These are phyloP conservation scores for Ailuropoda melanoleuca DNA, from an alignment of 2,113 vertebrate species.

Conservation along the genomic window DNA sequence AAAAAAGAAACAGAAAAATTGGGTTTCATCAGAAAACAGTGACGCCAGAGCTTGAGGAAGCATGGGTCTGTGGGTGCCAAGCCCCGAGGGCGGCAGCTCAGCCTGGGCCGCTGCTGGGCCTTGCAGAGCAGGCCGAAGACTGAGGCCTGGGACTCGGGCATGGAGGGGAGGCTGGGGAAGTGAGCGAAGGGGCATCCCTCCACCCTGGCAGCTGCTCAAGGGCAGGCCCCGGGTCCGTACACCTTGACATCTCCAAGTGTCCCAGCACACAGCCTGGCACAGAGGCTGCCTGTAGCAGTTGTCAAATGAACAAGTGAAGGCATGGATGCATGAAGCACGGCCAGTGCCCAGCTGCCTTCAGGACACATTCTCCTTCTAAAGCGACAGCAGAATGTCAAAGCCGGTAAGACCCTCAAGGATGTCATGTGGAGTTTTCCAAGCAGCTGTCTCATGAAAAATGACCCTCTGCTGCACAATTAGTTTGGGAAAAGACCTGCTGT, in stretches of 20 bases:
- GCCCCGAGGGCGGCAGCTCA: not conserved
- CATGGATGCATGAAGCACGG: not conserved
- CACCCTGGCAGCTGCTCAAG: not conserved
- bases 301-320: not conserved
- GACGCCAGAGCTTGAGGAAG: not conserved
- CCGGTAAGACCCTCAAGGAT: not conserved
- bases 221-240: not conserved
- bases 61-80: not conserved
- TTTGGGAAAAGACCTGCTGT: not conserved
- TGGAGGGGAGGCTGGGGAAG: not conserved
- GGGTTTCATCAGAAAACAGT: conserved; percentile 41
- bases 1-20: conserved; percentile 64
- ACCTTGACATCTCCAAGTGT: not conserved
- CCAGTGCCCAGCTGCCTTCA: not conserved
- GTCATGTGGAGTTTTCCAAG: not conserved
- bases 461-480: not conserved
- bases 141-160: not conserved
- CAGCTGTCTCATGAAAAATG: not conserved
- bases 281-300: not conserved
- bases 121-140: not conserved
- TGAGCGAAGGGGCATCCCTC: not conserved
- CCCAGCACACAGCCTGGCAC: not conserved
- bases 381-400: conserved; percentile 13
- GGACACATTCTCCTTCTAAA: not conserved
- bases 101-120: not conserved